Base-by-base conservation (phyloP, 2,113 vertebrate genomes). In the Strigops habroptila region DNA sequence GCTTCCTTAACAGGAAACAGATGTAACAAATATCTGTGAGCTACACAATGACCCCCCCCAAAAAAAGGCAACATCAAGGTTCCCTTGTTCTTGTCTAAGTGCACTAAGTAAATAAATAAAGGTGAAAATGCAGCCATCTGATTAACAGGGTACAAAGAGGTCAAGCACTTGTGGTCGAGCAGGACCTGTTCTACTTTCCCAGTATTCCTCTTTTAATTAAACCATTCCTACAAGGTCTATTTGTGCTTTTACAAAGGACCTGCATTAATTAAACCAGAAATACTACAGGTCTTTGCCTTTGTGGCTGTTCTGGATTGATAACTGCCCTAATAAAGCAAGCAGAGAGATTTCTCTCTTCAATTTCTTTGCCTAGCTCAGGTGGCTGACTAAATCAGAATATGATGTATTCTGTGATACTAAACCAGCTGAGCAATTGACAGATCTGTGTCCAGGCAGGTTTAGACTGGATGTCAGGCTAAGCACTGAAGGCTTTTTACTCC, bases 1-100 rank as follows among this genome's bases (percentile, higher is more conserved):
- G 33, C 55, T 91, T 96, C 93, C 90, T 83, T 35, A 65, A 22
- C 91, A 97, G 97, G 96, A 97, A 97, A 96, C 94, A 96, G 96
- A 97, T 95, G 91, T 69, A 82, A 74, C 59, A 74, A 80, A 64
- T 76, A 83, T 44, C 88, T 86, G 37, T 14, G 25, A 90, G 27
- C 68, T 49, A 75, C 68, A 96, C 83, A 96, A 93, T 84, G 41
- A 81, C n/a, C 33, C 57, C 16, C 31, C 8, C 4, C 5, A 33
- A n/a, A 33, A 73, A 65, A 68, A 37, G 1, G 2, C 33, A 55
- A 39, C 55, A 60, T 52, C 48, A 44, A 83, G 71, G 73, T 91
- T 91, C 25, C 53, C 84, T 57, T 93, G 79, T 48, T 91, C 91
- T 79, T 81, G 46, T 41, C 31, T 44, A 49, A 89, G 44, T 64